Conservation (phyloP, 1,140 invertebrate species). For the Formica exsecta region DNA sequence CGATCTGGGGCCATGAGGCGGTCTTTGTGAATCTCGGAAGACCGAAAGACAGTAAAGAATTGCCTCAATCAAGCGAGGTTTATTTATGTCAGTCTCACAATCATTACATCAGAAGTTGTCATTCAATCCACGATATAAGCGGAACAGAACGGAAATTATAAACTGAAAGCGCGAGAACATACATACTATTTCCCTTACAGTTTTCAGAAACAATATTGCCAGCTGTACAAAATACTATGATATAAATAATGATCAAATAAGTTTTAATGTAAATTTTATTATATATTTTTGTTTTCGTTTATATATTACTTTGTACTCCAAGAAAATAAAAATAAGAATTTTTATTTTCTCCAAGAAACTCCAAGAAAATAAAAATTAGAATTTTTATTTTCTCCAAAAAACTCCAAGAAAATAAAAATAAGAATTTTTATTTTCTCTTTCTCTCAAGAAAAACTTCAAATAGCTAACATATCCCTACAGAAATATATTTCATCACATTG, state of each 20-base stretch:
- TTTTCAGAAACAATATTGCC: background rate
- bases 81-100: conserved; percentile 51
- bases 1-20: background rate
- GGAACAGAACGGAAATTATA: background rate
- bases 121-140: background rate
- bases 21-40: conserved; percentile 26
- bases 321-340: background rate
- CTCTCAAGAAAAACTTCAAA: background rate
- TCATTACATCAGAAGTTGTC: conserved; percentile 14
- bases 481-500: conserved; percentile 6
- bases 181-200: background rate
- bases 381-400: background rate
- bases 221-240: background rate
- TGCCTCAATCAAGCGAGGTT: conserved; percentile 35
- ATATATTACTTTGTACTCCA: background rate
- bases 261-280: background rate
- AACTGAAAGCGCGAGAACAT: background rate
- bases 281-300: background rate
- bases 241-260: background rate
- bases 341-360: background rate
- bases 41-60: conserved; percentile 24
- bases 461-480: background rate
- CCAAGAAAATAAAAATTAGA: background rate
- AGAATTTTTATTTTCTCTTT: background rate
- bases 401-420: background rate